Percentiles rank a stretch among this genome's conserved stretches.
Evolutionary conservation across 2,888 invertebrate genomes (phyloP).

Genomic region (Nemotelus pantherinus): DNA sequence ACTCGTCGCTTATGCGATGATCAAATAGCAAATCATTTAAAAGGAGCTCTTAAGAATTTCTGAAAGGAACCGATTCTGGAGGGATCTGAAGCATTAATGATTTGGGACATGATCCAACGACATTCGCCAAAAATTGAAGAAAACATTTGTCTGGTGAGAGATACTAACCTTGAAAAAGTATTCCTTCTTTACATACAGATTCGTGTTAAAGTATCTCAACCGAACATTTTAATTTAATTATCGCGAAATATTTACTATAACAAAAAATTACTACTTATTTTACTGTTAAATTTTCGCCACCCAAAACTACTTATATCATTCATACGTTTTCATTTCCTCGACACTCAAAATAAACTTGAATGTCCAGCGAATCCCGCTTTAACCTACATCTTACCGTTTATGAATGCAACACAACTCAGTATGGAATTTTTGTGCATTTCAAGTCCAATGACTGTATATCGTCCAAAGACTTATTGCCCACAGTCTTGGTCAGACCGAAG

Average conservation of each 20-base stretch:
- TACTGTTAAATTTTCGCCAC: not conserved
- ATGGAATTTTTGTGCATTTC: constrained; percentile 21
- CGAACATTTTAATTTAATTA: too few species aligned
- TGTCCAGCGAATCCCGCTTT: constrained; percentile 5
- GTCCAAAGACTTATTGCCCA: constrained; percentile 22
- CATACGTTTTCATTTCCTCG: not conserved
- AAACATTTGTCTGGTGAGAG: not conserved
- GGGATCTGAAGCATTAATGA: not conserved
- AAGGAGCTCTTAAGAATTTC: constrained; percentile 26
- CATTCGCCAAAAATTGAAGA: not conserved
- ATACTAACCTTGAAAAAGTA: not conserved
- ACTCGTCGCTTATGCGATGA: constrained; percentile 13
- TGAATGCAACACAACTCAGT: not conserved
- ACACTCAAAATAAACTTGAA: not conserved
- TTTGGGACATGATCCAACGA: not conserved
- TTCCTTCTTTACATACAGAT: not conserved
- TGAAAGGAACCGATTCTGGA: constrained; percentile 31
- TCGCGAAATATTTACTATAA: too few species aligned
- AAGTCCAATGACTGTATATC: constrained; percentile 22
- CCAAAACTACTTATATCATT: not conserved
- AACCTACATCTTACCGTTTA: not conserved
- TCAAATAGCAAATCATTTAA: constrained; percentile 30
- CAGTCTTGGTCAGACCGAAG: constrained; percentile 10
- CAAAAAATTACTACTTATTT: too few species aligned
- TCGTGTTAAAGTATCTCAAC: not conserved